Evolutionary conservation across 1,140 invertebrate genomes (phyloP), one percentile per base, ranked within the genome.

Genomic region (Neodiprion fabricii): DNA sequence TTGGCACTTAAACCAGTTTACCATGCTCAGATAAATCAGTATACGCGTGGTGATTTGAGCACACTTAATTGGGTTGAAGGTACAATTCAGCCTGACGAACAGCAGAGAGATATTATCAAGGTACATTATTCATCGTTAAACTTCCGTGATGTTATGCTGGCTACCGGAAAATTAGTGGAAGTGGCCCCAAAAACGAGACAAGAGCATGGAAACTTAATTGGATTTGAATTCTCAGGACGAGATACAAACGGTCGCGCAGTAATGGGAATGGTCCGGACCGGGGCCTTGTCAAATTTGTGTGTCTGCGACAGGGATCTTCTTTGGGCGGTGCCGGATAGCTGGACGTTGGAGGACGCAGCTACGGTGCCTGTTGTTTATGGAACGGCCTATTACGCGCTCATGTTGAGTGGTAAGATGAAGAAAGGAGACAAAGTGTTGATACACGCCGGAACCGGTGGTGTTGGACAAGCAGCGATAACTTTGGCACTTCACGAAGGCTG

Each of bases 391-490:
- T 96, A 96, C 84, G 93, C 94, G 23, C 89, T 97, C 76, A 83
- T 91, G 65, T 83, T 90, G 84, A 82, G 86, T 48, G 93, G 92
- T 10, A 86, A 91, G 71, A 90, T 96, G 74, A 85, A 90, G 74
- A 89, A 89, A 71, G 94, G 94, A 2, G 93, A 96, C 77, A 91
- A 89, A 1, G 89, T 97, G 28, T 89, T 97, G 1, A 96, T 97
- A 81, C 96, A 97, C 86, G 94, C 96, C n/a, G 96, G 96, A 11
- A 93, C 93, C 74, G 96, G 96, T 28, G 96, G 95, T 48, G 94
- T 97, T n/a, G 96, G 96, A 0, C 92, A 96, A 81, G 95, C 95
- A 1, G 95, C 95, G 50, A 96, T 97, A 80, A 90, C 92, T 72
- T 91, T 97, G 21, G 94, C 94, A 0, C 88, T 96, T 5, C 89